phyloP scores from a whole-genome alignment of 1,140 invertebrate genomes.

The Cepaea nemoralis region DNA sequence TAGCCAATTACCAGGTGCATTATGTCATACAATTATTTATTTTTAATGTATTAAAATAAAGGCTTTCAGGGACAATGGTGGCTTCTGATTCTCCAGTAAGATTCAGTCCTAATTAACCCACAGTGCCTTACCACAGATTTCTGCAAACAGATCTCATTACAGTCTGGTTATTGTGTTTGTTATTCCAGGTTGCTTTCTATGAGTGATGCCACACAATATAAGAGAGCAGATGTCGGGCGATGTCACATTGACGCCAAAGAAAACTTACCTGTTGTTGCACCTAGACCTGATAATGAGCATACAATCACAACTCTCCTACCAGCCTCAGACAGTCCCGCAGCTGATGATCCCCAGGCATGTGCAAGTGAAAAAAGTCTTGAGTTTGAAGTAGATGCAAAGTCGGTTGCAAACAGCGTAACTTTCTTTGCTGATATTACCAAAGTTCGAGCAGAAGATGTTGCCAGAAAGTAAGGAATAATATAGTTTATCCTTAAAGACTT shows the following conservation, averaged over 20 bases:
- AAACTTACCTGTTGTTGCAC: not conserved
- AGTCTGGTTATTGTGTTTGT: conserved; percentile 56
- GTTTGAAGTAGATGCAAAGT: conserved; percentile 84
- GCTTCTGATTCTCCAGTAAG: too few species aligned
- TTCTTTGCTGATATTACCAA: conserved; percentile 78
- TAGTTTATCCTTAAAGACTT: too few species aligned
- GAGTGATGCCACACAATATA: conserved; percentile 78
- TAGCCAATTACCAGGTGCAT: too few species aligned
- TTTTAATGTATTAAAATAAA: too few species aligned
- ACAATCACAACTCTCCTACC: not conserved
- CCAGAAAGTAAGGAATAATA: conserved; percentile 45
- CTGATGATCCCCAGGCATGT: conserved; percentile 26
- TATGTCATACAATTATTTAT: too few species aligned
- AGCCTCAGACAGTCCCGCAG: conserved; percentile 11
- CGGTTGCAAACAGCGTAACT: conserved; percentile 85
- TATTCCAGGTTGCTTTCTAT: conserved; percentile 76
- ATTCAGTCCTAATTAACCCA: too few species aligned
- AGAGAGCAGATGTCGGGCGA: conserved; percentile 82
- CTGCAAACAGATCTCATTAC: too few species aligned
- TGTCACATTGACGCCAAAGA: conserved; percentile 62
- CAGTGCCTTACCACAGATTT: too few species aligned
- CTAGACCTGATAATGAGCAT: not conserved
- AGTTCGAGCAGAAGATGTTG: conserved; percentile 39
- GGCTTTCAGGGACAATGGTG: too few species aligned
- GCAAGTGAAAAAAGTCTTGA: conserved; percentile 77